Evolutionary conservation across 2,797 vertebrate genomes (phyloP), one percentile per base, ranked within the genome.

Genomic region (Gambelia wislizenii): DNA sequence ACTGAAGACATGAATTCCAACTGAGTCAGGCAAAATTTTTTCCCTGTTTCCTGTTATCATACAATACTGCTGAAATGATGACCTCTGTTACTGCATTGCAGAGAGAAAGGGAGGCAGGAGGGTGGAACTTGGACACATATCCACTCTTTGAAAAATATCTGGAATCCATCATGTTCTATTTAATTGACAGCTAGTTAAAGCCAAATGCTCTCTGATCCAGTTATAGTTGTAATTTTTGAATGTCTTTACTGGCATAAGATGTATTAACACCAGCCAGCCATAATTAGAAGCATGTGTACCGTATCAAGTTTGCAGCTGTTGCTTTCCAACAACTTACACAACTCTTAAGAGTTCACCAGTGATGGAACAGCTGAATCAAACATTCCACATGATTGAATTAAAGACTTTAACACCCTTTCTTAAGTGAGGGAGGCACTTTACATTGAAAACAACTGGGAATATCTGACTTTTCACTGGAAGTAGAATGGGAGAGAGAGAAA

Each of bases 141-240:
- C 69, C 39, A 80, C 74, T 91, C 20, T 91, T 83, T 59, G 81
- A 91, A 84, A 93, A 87, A 83, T 54, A 84, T 84, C 89, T 93
- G 88, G 93, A 93, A 95, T 95, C 54, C 88, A 96, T 95, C 88
- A 94, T 92, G 94, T 93, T 92, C 83, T 89, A 93, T 89, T 89
- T 96, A 95, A 94, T 89, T 97, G 96, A 93, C 93, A 96, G 89
- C 89, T 76, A 83, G 56, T 79, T 90, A 90, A 74, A 96, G 95
- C 94, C 95, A 96, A 95, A 91, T 61, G 75, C 52, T 95, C 86
- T 94, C 88, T 95, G 95, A 93, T 95, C 42, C 93, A 94, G 94
- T 89, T 94, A 92, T 91, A 94, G 92, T 94, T 96, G 96, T 92
- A 91, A 93, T 84, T 96, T 96, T 95, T 95, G 95, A 95, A 94